Evolutionary conservation across 2,888 invertebrate genomes (phyloP).

Genomic region (Pollenia angustigena): DNA sequence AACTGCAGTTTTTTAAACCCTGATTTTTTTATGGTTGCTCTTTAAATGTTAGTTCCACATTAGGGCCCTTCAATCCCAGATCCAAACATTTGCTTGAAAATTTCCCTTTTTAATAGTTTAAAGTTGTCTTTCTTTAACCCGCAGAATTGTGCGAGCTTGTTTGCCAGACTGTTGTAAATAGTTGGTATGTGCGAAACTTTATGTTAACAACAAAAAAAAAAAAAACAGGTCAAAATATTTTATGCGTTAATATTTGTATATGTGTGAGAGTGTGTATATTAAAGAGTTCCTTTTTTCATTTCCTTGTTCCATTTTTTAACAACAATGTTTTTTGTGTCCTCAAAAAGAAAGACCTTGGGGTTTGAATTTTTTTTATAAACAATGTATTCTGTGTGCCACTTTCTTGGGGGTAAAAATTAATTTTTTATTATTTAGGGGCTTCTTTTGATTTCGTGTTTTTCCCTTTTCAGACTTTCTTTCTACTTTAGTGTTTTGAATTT

Average conservation of each 20-base stretch:
- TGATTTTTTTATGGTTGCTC: no score
- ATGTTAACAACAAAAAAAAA: neutral
- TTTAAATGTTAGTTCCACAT: no score
- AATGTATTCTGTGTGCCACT: slow-evolving; percentile 23
- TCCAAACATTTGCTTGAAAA: neutral
- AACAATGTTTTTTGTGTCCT: slow-evolving; percentile 26
- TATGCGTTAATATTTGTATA: neutral
- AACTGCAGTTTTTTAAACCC: no score
- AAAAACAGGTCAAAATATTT: slow-evolving; percentile 6
- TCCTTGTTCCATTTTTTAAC: slow-evolving; percentile 14
- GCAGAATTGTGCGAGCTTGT: slow-evolving; percentile 18
- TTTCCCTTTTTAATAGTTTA: neutral
- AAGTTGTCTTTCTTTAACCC: neutral
- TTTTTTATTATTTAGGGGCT: slow-evolving; percentile 2
- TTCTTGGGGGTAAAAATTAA: neutral
- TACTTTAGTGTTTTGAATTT: slow-evolving; percentile 13
- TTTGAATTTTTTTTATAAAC: slow-evolving; percentile 33
- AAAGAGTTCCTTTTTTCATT: neutral
- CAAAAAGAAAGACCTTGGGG: slow-evolving; percentile 28
- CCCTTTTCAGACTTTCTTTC: slow-evolving; percentile 3
- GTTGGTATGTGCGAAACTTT: neutral
- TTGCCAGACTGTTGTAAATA: neutral
- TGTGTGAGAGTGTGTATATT: slow-evolving; percentile 1
- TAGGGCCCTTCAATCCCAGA: neutral
- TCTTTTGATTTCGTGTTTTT: slow-evolving; percentile 37